Evolutionary conservation across 2,797 vertebrate species (phyloP), one percentile per base, ranked within the genome.

Genomic region (Tangara arthus): DNA sequence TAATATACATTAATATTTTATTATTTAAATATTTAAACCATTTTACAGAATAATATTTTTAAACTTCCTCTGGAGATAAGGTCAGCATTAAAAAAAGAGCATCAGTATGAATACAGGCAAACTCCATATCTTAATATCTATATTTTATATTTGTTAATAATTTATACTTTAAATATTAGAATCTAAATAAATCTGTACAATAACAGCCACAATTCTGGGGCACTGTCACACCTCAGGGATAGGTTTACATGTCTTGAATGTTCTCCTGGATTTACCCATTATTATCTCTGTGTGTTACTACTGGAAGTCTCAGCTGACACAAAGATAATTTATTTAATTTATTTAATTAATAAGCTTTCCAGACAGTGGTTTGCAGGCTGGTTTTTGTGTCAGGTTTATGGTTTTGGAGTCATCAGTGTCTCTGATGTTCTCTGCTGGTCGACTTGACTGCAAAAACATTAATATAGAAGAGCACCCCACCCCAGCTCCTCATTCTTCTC

Each of bases 381-480:
- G 50, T 81, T 32, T 56, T 69, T 57, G n/a, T 53, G 81, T 91
- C 59, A 89, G 87, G 84, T 94, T 95, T 93, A 83, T 93, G 83
- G 90, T 80, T 95, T 82, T 21, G 50, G 50, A 60, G 52, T 8
- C 13, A 0, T 23, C 2, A 2, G 14, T 41, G 37, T n/a, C 32
- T 56, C 35, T 61, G 50, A 21, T 5, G 0, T 27, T 73, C 17
- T 76, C 28, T 75, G 8, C 37, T 52, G 8, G 12, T 12, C 3
- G 2, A 9, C 16, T 49, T 53, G 21, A 37, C 28, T n/a, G 66
- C 41, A 63, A 41, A 82, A 50, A 7, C 12, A 9, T 23, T 1
- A 11, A 84, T 93, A 55, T 12, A 87, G 76, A 92, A 41, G 71
- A 39, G 23, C 27, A 28, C 19, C 4, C 5, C 5, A 2, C 52